Conservation (phyloP, 2,888 invertebrate genomes). For the Drosophila cognata region DNA sequence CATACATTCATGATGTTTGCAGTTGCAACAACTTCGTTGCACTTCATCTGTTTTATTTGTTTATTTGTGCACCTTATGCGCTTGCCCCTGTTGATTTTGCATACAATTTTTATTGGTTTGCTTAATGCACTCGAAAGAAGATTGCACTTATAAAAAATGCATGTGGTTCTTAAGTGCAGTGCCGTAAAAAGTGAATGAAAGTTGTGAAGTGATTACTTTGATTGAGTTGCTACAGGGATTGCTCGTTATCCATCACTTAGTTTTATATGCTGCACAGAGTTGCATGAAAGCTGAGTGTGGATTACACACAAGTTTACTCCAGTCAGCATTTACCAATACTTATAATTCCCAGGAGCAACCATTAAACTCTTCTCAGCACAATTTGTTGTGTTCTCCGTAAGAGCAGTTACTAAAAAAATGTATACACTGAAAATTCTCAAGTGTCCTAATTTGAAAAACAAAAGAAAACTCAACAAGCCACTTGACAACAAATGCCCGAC, state of each 20-base stretch:
- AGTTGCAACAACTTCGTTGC: conserved; percentile 40
- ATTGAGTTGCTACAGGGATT: conserved; percentile 1
- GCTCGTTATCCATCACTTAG: neutral
- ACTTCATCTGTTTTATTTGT: conserved; percentile 22
- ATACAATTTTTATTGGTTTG: conserved; percentile 42
- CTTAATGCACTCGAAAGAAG: conserved; percentile 8
- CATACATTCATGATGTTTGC: conserved; percentile 59
- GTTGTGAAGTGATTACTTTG: conserved; percentile 1
- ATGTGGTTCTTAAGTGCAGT: conserved; percentile 20
- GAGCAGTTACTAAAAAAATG: neutral
- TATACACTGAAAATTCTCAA: neutral
- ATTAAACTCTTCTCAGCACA: neutral
- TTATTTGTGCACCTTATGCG: conserved; percentile 14
- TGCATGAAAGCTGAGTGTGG: neutral
- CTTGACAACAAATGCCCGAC: conserved; percentile 26
- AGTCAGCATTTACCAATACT: no score
- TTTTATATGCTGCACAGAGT: neutral
- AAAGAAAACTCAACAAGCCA: conserved; percentile 34
- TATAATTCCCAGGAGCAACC: neutral
- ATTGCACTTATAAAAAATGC: conserved; percentile 48
- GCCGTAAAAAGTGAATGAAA: neutral
- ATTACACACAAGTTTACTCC: neutral
- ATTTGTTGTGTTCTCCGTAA: neutral
- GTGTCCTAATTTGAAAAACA: conserved; percentile 29
- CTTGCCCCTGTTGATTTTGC: conserved; percentile 31